These are phyloP conservation scores for Drosophila macrospina DNA, from an alignment of 2,888 invertebrate genomes.

Conservation along the genomic window DNA sequence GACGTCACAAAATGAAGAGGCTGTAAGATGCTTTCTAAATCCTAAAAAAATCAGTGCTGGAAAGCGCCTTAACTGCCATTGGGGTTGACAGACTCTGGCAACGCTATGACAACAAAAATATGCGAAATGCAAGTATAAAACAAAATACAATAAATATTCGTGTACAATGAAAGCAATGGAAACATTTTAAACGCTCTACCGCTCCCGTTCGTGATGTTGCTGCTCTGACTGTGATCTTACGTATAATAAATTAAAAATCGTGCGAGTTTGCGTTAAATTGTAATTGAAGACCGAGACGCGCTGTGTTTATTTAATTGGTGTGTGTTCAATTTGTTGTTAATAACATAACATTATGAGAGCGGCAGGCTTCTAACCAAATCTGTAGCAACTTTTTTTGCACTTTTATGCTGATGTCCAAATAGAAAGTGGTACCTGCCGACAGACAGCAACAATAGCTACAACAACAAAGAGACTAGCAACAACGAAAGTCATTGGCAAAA, in stretches of 20 bases:
- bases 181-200: constrained; percentile 56
- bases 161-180: constrained; percentile 57
- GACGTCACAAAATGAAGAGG: constrained; percentile 4
- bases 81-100: constrained; percentile 31
- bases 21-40: not conserved
- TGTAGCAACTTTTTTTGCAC: not conserved
- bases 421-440: constrained; percentile 53
- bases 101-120: constrained; percentile 61
- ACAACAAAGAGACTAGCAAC: constrained; percentile 18
- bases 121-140: constrained; percentile 66
- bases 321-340: constrained; percentile 49
- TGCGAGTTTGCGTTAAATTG: constrained; percentile 37
- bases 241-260: constrained; percentile 49
- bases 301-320: constrained; percentile 54
- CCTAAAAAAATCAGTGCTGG: constrained; percentile 30
- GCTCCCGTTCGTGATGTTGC: constrained; percentile 58
- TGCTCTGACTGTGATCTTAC: constrained; percentile 57
- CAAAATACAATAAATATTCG: constrained; percentile 66
- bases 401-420: constrained; percentile 34
- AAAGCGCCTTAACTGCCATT: constrained; percentile 1
- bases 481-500: constrained; percentile 52
- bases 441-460: constrained; percentile 39
- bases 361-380: constrained; percentile 21
- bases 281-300: constrained; percentile 48
- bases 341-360: constrained; percentile 35